Base-by-base conservation (phyloP, 1,140 invertebrate genomes). In the Asbolus verrucosus region DNA sequence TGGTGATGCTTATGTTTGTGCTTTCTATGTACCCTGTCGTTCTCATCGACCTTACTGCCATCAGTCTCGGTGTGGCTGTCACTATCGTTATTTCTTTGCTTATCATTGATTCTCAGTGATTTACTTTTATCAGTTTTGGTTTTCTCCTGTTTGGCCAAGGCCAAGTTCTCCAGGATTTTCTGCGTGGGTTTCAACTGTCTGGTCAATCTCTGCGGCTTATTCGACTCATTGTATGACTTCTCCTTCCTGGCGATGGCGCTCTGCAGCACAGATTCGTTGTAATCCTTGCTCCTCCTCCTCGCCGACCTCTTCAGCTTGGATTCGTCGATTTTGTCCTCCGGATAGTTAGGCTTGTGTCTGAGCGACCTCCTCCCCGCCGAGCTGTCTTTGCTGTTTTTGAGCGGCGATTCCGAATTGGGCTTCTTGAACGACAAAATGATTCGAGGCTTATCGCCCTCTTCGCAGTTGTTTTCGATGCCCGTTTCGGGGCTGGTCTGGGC, bases 161-260 rank as follows among this genome's bases (percentile, higher is more conserved):
- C 77, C 24, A 79, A 59, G 70, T 79, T 79, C 9, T 78, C 77
- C 38, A 79, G 62, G 14, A 79, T 76, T 65, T 79, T 79, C 9
- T 67, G 72, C 4, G 76, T 79, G 18, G 74, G 72, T 67, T 80
- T 80, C 11, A 78, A 59, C 65, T 73, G 74, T 46, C 76, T 67
- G n/a, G 76, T 76, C 14, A 75, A 33, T 71, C 76, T 73, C 60
- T 78, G 74, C 3, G 78, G 75, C 63, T 77, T 76, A 13, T 70
- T 61, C 15, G 80, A 71, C 71, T 84, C 82, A 75, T 83, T 84
- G 62, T 83, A 86, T 4, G 81, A 83, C 65, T 86, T 87, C 70
- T 86, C 84, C 72, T 86, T 87, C 13, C 86, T 80, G 1, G 85
- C 85, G 68, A 87, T 86, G 2, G 85, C 85, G 77, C 83, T 86